phyloP scores from a whole-genome alignment of 1,140 invertebrate genomes.

The Onthophagus taurus region DNA sequence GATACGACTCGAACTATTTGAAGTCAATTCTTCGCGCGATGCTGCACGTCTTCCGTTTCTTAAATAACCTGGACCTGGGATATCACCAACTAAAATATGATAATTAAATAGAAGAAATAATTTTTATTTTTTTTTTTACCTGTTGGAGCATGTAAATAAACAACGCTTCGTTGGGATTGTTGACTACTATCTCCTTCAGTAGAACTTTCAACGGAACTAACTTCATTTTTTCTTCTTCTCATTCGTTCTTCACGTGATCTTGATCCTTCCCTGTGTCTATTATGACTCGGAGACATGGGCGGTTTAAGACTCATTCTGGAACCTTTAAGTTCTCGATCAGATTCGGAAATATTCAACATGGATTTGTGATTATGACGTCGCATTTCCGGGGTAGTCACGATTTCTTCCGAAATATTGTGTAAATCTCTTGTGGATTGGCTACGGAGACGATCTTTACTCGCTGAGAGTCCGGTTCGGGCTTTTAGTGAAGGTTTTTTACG shows the following conservation, averaged over 20 bases:
- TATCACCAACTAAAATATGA: slow-evolving; percentile 55
- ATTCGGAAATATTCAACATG: slow-evolving; percentile 28
- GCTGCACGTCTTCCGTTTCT: slow-evolving; percentile 43
- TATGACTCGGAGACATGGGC: slow-evolving; percentile 28
- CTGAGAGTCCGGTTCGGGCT: slow-evolving; percentile 20
- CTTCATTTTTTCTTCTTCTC: slow-evolving; percentile 28
- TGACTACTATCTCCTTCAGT: slow-evolving; percentile 72
- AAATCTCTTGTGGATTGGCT: slow-evolving; percentile 42
- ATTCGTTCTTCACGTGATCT: slow-evolving; percentile 20
- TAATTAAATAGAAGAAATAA: slow-evolving; percentile 7
- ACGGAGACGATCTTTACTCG: slow-evolving; percentile 8
- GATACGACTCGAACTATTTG: slow-evolving; percentile 44
- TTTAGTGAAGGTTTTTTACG: slow-evolving; percentile 35
- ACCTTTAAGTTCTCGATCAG: slow-evolving; percentile 23
- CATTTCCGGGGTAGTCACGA: slow-evolving; percentile 35
- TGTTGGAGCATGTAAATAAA: slow-evolving; percentile 70
- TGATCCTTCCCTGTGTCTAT: slow-evolving; percentile 15
- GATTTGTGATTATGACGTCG: slow-evolving; percentile 26
- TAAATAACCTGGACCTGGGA: slow-evolving; percentile 53
- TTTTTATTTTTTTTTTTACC: slow-evolving; percentile 37
- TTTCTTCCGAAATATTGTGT: slow-evolving; percentile 48
- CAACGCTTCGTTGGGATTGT: slow-evolving; percentile 66
- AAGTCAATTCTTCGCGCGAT: slow-evolving; percentile 62
- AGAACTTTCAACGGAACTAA: slow-evolving; percentile 50
- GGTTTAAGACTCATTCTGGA: slow-evolving; percentile 25